These are phyloP conservation scores for Saccostrea echinata DNA, from an alignment of 1,140 invertebrate species.

Conservation along the genomic window DNA sequence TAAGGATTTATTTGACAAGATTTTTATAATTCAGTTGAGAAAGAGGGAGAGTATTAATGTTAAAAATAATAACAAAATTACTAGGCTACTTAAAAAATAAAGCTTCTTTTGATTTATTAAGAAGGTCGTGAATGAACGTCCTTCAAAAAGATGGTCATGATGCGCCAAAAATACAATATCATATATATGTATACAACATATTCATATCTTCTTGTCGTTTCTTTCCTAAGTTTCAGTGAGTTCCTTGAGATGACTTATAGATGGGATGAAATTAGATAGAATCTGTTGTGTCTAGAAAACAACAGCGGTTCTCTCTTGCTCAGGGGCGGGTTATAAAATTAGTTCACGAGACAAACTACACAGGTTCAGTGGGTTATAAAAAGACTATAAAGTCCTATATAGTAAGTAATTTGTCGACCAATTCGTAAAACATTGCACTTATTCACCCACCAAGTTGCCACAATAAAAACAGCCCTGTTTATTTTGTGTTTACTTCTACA, in stretches of 20 bases:
- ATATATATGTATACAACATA: no score
- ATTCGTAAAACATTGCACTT: constrained; percentile 29
- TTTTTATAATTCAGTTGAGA: neutral
- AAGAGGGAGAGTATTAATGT: neutral
- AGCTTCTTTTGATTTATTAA: no score
- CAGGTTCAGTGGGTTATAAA: constrained; percentile 2
- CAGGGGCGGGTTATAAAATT: constrained; percentile 18
- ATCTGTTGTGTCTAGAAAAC: constrained; percentile 24
- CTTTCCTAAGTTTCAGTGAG: neutral
- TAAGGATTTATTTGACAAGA: no score
- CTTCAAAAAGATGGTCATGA: no score
- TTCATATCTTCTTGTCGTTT: neutral
- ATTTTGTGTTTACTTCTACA: neutral
- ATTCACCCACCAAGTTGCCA: neutral
- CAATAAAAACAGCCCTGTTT: constrained; percentile 15
- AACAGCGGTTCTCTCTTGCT: neutral
- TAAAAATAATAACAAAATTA: no score
- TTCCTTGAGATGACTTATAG: neutral
- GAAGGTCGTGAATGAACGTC: no score
- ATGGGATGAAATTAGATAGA: neutral
- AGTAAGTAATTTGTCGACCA: constrained; percentile 18
- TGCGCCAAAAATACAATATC: no score
- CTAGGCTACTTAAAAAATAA: no score
- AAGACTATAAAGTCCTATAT: constrained; percentile 16
- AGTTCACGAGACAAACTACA: constrained; percentile 27